These are phyloP conservation scores for Meloidogyne floridensis DNA, from an alignment of 1,140 invertebrate genomes.

Conservation along the genomic window DNA sequence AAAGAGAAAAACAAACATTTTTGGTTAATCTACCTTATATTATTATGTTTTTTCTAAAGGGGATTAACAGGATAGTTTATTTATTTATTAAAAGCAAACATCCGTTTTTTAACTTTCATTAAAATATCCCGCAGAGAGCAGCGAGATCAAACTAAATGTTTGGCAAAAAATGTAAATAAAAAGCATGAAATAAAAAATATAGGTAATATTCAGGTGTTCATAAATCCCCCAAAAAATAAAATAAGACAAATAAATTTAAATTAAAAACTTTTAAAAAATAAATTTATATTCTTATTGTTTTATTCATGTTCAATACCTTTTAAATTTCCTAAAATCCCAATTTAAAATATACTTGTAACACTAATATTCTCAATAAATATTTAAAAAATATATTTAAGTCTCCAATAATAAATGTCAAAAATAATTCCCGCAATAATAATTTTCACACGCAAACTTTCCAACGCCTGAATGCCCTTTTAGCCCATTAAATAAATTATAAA, in stretches of 20 bases:
- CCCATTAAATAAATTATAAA: not conserved
- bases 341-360: too few relatives aligned
- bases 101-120: not conserved
- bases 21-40: not conserved
- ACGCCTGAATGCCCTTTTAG: not conserved
- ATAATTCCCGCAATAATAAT: not conserved
- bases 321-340: too few relatives aligned
- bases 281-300: too few relatives aligned
- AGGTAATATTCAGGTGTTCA: not conserved
- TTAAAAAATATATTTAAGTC: too few relatives aligned
- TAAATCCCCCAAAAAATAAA: too few relatives aligned
- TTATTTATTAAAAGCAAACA: conserved; percentile 1
- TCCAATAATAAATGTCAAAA: not conserved
- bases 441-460: not conserved
- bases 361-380: too few relatives aligned
- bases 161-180: not conserved
- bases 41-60: not conserved
- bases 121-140: not conserved
- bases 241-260: too few relatives aligned
- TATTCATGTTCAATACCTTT: too few relatives aligned
- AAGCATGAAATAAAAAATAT: not conserved
- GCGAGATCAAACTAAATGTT: not conserved
- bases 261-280: too few relatives aligned
- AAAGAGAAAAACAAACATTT: not conserved
- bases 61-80: not conserved